Evolutionary conservation across 2,797 vertebrate genomes (phyloP), one percentile per base, ranked within the genome.

Genomic region (Melanotaenia boesemani): DNA sequence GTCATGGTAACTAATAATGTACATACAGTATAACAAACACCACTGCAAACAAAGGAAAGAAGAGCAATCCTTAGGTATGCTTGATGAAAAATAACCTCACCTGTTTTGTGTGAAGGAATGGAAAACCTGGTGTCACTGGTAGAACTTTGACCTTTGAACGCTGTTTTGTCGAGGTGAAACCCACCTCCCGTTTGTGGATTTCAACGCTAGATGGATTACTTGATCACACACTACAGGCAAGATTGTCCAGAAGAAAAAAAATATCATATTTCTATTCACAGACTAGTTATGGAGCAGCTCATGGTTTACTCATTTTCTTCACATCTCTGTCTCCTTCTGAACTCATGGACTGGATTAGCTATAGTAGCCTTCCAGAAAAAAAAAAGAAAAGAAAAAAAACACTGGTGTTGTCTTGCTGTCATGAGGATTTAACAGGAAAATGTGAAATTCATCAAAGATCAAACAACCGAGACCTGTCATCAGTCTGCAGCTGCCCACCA

Each of bases 11-110:
- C 65, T 80, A 63, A 84, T 37, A 50, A 91, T 93, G 93, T 94
- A 92, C 80, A 94, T 92, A 93, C 36, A 90, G 83, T 77, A 88
- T 88, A 90, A 75, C 72, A 77, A 85, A 86, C 83, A 86, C 82
- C 77, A 87, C 80, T 30, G 34, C 79, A 72, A 77, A 82, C 34
- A 39, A 73, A 26, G 67, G 79, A 58, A 71, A 74, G 65, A 67
- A 62, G 70, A 68, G 61, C 0, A 39, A 55, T 77, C 65, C 57
- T 32, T 41, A 41, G 58, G 68, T 66, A 46, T 58, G 67, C 41
- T 75, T 72, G 37, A 79, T 13, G 58, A 58, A 66, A 68, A 61
- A 2, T 62, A 67, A 73, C 68, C 34, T 30, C 16, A 48, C 34
- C 34, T 64, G 56, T 78, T 82, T 67, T 48, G 73, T 77, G 61